These are phyloP conservation scores for Bembecia ichneumoniformis DNA, from an alignment of 2,888 invertebrate genomes.

Conservation along the genomic window DNA sequence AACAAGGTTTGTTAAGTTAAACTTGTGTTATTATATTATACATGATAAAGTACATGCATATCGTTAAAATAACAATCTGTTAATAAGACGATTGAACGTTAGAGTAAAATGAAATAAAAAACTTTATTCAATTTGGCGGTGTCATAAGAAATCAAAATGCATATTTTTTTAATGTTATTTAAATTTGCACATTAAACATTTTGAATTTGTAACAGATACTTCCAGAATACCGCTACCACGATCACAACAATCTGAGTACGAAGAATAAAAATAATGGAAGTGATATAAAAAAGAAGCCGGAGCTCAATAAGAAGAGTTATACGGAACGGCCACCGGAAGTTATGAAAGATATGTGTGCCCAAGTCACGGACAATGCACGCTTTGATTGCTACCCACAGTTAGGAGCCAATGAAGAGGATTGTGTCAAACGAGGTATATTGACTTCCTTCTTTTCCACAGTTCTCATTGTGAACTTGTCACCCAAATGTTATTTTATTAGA, in stretches of 20 bases:
- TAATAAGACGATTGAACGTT: too few relatives aligned
- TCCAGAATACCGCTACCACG: constrained; percentile 60
- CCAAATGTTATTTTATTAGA: too few relatives aligned
- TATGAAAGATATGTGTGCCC: constrained; percentile 51
- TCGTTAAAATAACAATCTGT: too few relatives aligned
- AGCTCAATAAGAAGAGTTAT: constrained; percentile 39
- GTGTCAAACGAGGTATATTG: constrained; percentile 67
- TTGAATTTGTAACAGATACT: constrained; percentile 19
- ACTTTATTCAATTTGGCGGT: too few relatives aligned
- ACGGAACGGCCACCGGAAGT: constrained; percentile 34
- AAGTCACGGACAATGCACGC: constrained; percentile 56
- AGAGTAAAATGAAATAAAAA: too few relatives aligned
- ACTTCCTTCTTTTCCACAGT: too few relatives aligned
- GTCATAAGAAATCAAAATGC: too few relatives aligned
- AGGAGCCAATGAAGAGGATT: constrained; percentile 60
- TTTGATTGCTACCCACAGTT: constrained; percentile 82
- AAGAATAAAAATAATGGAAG: constrained; percentile 54
- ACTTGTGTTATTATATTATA: too few relatives aligned
- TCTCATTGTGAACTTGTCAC: too few relatives aligned
- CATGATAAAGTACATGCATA: too few relatives aligned
- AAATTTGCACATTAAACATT: background rate
- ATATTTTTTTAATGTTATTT: too few relatives aligned
- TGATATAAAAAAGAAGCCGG: constrained; percentile 25
- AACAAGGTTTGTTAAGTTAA: too few relatives aligned
- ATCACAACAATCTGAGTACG: constrained; percentile 64